phyloP scores from a whole-genome alignment of 2,888 invertebrate genomes.

The Phyllotreta cruciferae region DNA sequence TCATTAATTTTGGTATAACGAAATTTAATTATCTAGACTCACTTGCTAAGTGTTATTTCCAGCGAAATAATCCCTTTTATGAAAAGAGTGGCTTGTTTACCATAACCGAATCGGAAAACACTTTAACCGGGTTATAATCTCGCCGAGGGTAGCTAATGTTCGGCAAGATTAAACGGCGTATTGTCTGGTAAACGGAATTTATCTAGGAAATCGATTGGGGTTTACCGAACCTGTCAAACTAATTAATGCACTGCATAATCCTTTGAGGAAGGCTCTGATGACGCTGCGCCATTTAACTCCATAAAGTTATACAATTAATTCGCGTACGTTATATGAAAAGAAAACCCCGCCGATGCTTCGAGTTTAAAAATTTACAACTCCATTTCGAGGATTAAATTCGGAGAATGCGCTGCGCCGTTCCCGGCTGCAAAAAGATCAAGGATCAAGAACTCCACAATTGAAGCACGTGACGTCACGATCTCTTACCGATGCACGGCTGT shows the following conservation, averaged over 20 bases:
- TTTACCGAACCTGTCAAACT: constrained; percentile 26
- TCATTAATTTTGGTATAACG: too few relatives aligned
- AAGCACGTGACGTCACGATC: constrained; percentile 43
- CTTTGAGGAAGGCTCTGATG: constrained; percentile 10
- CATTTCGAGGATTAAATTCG: too few relatives aligned
- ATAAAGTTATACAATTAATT: too few relatives aligned
- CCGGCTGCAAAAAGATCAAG: constrained; percentile 8
- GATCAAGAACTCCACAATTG: constrained; percentile 34
- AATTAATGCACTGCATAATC: constrained; percentile 30
- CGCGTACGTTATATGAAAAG: too few relatives aligned
- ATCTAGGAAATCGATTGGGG: constrained; percentile 25
- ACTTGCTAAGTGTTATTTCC: too few relatives aligned
- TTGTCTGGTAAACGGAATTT: constrained; percentile 28
- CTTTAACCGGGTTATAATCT: constrained; percentile 13
- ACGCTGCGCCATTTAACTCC: constrained; percentile 3
- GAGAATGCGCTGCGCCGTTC: too few relatives aligned
- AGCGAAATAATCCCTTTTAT: too few relatives aligned
- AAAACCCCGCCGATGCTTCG: too few relatives aligned
- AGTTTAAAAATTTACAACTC: too few relatives aligned
- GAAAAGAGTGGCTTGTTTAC: neutral
- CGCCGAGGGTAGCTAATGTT: constrained; percentile 20
- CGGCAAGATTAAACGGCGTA: constrained; percentile 25
- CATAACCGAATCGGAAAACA: constrained; percentile 5
- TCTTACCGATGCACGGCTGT: constrained; percentile 37
- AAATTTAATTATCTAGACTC: too few relatives aligned